Conservation (phyloP, 2,113 vertebrate species). For the Xenopus borealis region DNA sequence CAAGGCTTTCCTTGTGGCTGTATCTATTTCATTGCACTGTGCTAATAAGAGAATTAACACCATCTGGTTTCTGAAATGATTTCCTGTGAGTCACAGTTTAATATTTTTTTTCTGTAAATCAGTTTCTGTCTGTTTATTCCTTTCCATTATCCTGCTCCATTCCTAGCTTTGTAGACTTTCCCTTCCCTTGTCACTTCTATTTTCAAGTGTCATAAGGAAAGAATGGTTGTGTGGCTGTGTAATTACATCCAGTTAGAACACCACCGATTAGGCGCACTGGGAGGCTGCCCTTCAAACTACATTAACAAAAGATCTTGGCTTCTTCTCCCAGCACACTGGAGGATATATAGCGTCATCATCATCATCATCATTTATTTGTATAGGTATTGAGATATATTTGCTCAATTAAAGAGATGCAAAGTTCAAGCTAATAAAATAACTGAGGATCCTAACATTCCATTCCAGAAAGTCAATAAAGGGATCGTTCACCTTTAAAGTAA, state of each 20-base stretch:
- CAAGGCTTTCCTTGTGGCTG: too few relatives aligned
- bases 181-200: conserved; percentile 32
- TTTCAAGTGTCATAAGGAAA: conserved; percentile 28
- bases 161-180: background rate
- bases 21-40: background rate
- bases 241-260: conserved; percentile 34
- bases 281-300: background rate
- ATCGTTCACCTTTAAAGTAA: too few relatives aligned
- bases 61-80: conserved; percentile 17
- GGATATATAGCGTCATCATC: too few relatives aligned
- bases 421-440: too few relatives aligned
- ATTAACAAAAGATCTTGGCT: background rate
- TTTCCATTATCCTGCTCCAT: conserved; percentile 30
- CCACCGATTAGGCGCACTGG: conserved; percentile 10
- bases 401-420: too few relatives aligned
- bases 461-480: too few relatives aligned
- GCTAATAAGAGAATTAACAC: conserved; percentile 5
- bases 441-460: too few relatives aligned
- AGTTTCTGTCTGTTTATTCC: conserved; percentile 29
- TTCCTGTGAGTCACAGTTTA: conserved; percentile 18
- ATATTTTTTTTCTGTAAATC: conserved; percentile 12
- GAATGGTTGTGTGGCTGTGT: conserved; percentile 25
- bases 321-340: background rate
- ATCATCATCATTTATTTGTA: too few relatives aligned
- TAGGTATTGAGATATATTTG: too few relatives aligned